Evolutionary conservation across 2,888 invertebrate species (phyloP).

Genomic region (Papilio elwesi): DNA sequence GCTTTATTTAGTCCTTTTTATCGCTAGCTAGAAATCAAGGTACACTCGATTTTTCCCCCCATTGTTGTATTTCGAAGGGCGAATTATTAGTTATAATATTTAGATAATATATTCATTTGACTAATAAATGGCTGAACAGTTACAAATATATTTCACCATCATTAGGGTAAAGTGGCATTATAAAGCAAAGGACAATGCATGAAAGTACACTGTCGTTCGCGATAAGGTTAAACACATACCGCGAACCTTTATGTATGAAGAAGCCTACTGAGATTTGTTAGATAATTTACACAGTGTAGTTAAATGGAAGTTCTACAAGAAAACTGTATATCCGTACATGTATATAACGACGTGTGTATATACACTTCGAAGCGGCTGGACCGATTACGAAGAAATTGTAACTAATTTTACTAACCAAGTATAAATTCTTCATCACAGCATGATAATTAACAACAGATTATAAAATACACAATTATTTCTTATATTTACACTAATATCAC

Average conservation of each 20-base stretch:
- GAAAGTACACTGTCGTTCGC: constrained; percentile 24
- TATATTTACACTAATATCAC: too few species aligned
- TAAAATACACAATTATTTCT: too few species aligned
- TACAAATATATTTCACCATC: constrained; percentile 36
- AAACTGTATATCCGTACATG: too few species aligned
- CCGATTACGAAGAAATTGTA: too few species aligned
- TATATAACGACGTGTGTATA: too few species aligned
- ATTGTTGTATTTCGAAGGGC: too few species aligned
- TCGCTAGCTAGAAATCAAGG: neutral
- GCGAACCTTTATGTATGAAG: constrained; percentile 38
- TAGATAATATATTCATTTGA: constrained; percentile 31
- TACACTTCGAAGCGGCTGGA: too few species aligned
- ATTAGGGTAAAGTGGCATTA: constrained; percentile 33
- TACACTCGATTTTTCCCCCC: too few species aligned
- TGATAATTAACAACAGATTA: too few species aligned
- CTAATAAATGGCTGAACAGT: constrained; percentile 32
- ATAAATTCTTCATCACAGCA: too few species aligned
- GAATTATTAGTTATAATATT: neutral
- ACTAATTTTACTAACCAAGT: too few species aligned
- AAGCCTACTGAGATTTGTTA: constrained; percentile 27
- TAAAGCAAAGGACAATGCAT: constrained; percentile 36
- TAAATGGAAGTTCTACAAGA: neutral
- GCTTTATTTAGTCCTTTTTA: neutral
- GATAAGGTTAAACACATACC: constrained; percentile 35
- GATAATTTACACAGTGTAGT: constrained; percentile 33